Evolutionary conservation across 2,888 invertebrate genomes (phyloP), one percentile per base, ranked within the genome.

Genomic region (Drosophila fungiperda): DNA sequence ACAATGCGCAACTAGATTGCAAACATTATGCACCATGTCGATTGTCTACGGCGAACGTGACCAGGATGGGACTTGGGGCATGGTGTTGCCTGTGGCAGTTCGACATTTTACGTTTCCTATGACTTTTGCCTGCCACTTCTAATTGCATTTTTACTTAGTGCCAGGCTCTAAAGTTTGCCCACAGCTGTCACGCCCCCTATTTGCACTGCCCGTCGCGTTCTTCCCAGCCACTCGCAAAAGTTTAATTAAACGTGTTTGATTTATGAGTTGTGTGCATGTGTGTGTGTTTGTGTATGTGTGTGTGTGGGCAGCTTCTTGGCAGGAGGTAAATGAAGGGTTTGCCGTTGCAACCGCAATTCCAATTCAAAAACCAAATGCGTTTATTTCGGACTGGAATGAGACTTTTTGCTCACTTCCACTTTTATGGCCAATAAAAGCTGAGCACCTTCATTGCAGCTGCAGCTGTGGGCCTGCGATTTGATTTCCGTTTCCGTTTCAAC

Each of bases 211-310:
- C 42, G 52, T 50, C 42, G 26, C 38, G 11, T 23, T 26, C 20
- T 48, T 20, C 33, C 12, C 17, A 23, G 12, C 45, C 62, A 62
- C 59, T 65, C 68, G 68, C 75, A 74, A 79, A 87, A 87, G 85
- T 87, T 87, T 87, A 87, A 89, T 89, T 87, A 87, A 87, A 87
- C 86, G 85, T 78, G 76, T 78, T 89, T 87, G 87, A 87, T 87
- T 87, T 87, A 87, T 87, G 89, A 79, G 76, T 83, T 74, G 32
- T 55, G 64, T 63, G 61, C 45, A 45, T 57, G 40, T 64, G 55
- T 40, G 50, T 35, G 32, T 33, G 26, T 26, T 26, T n/a, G 35
- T 26, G 32, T n/a, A 17, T 12, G 26, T 6, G 17, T 29, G 29
- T 29, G 29, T 29, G 54, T 72, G 78, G 26, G 38, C 23, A 23